Evolutionary conservation across 2,113 vertebrate species (phyloP).

Genomic region (Sander vitreus): DNA sequence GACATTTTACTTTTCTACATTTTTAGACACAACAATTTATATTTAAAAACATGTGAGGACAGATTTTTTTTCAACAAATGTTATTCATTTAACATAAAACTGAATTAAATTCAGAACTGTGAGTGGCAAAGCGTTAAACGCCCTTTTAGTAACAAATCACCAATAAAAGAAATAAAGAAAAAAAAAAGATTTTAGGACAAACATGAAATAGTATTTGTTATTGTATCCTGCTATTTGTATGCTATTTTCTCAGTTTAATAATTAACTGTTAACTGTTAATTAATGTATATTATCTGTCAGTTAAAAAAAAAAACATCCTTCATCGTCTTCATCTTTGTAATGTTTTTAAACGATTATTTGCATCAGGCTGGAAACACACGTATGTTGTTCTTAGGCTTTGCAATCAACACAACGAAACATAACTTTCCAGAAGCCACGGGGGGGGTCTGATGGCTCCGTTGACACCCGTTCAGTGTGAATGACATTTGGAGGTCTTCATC

Average conservation of each 20-base stretch:
- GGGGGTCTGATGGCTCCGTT: constrained; percentile 38
- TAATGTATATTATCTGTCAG: neutral
- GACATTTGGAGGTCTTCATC: constrained; percentile 62
- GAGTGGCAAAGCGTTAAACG: no score
- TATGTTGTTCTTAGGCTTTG: constrained; percentile 5
- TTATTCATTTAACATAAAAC: neutral
- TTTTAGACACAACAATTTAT: neutral
- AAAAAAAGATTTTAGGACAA: neutral
- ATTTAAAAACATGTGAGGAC: neutral
- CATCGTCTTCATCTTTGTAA: neutral
- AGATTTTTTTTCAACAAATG: neutral
- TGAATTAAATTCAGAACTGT: neutral
- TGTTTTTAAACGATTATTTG: constrained; percentile 15
- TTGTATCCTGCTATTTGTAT: neutral
- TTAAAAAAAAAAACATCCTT: no score
- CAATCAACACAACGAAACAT: constrained; percentile 36
- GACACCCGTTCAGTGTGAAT: constrained; percentile 50
- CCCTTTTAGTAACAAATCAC: neutral
- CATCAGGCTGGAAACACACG: neutral
- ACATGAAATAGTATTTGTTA: neutral
- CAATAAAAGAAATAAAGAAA: neutral
- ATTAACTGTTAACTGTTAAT: neutral
- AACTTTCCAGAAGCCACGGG: neutral
- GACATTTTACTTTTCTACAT: neutral
- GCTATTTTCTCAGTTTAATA: neutral